These are phyloP conservation scores for Heliopora coerulea DNA, from an alignment of 92 coral and sea anemone species.

Conservation along the genomic window DNA sequence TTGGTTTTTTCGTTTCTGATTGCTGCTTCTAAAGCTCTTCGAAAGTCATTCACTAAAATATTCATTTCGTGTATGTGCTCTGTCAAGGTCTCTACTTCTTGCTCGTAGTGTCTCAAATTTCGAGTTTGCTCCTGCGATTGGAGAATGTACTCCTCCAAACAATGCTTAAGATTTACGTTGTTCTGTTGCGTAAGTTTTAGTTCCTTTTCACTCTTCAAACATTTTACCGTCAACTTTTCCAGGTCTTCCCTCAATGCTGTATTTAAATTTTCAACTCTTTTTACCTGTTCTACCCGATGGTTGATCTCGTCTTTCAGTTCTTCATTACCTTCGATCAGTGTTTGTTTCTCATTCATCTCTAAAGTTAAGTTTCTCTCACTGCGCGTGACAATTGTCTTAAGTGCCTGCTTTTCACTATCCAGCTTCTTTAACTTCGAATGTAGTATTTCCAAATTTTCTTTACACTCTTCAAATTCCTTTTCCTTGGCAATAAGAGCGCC, in stretches of 20 bases:
- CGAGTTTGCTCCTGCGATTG: conserved; percentile 13
- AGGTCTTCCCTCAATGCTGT: neutral
- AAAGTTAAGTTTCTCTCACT: neutral
- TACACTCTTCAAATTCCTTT: neutral
- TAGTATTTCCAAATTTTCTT: neutral
- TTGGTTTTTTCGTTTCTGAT: neutral
- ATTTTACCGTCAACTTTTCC: conserved; percentile 16
- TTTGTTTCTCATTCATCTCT: neutral
- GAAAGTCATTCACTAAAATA: neutral
- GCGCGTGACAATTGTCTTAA: neutral
- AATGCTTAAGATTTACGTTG: conserved; percentile 15
- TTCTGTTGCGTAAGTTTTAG: conserved; percentile 1
- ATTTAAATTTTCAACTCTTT: neutral
- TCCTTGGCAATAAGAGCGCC: neutral
- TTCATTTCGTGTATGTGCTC: conserved; percentile 31
- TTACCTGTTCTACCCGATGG: neutral
- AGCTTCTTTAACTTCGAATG: neutral
- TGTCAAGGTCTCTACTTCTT: conserved; percentile 11
- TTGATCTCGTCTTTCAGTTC: neutral
- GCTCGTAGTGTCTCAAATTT: conserved; percentile 6
- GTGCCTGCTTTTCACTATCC: neutral
- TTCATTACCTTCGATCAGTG: neutral
- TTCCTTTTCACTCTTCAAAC: conserved; percentile 3
- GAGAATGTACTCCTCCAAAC: conserved; percentile 9
- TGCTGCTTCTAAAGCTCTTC: conserved; percentile 4